Base-by-base conservation (phyloP, 1,140 invertebrate genomes). In the Sinonovacula constricta region DNA sequence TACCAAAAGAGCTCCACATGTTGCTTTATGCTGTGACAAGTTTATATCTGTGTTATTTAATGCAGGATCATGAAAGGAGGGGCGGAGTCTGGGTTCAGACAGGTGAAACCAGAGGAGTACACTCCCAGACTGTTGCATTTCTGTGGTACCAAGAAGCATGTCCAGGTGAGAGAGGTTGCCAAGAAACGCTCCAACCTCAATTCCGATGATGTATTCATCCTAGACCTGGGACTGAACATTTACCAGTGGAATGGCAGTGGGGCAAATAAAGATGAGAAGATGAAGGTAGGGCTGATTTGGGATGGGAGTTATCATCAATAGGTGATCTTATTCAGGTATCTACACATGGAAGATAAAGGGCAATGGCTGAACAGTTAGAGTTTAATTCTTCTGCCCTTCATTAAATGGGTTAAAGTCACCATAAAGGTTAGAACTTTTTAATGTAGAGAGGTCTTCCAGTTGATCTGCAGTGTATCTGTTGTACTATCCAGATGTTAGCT, bases 181-280 rank as follows among this genome's bases (percentile, higher is more conserved):
- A 70, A 75, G 15, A 59, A 45, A 12, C 82, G 75, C 57, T 49
- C 80, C 12, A 51, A 45, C 7, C 26, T 98, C 93, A 97, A 97
- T 91, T 94, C 95, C 88, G 96, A 95, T 7, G 97, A 98, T 88
- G 95, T 95, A 83, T 98, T 97, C 91, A 96, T 98, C 86, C 90
- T 98, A 83, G 97, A 98, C 90, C 91, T 93, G 28, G 95, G 95
- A 26, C 93, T 93, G 66, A 93, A 94, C 71, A 94, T 97, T 67
- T 95, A 94, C 83, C 94, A 97, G 3, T 97, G 95, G 90, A 90
- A 89, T 69, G 89, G 90, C 2, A 70, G 31, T 22, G 80, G 72
- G 2, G 79, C 79, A 56, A 89, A 85, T 80, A 90, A 89, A 60
- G 85, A 90, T 79, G 90, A 91, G 78, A 83, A 76, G 54, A 86